These are phyloP conservation scores for Calyptommatus sinebrachiatus DNA, from an alignment of 2,113 vertebrate genomes.

Conservation along the genomic window DNA sequence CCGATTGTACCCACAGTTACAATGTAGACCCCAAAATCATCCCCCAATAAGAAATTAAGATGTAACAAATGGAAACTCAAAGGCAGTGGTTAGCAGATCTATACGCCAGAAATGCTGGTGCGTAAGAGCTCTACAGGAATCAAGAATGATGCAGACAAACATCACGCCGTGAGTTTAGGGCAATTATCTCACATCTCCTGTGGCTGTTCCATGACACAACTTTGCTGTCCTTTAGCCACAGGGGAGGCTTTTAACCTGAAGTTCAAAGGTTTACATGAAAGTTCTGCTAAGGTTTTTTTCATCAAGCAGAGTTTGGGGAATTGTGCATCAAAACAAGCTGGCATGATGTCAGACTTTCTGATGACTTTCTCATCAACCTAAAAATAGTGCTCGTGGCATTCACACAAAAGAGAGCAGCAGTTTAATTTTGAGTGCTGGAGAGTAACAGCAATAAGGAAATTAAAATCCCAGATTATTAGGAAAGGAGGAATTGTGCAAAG, in stretches of 20 bases:
- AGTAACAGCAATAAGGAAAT: not conserved
- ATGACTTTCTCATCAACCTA: not conserved
- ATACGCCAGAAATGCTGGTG: not conserved
- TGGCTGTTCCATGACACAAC: not conserved
- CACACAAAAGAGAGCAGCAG: not conserved
- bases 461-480: not conserved
- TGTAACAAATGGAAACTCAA: no score
- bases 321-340: not conserved
- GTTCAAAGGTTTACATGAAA: not conserved
- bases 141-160: conserved; percentile 18
- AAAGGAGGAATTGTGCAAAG: no score
- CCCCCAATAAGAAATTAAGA: no score
- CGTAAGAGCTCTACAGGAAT: conserved; percentile 32
- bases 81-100: conserved; percentile 12
- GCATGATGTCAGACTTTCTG: not conserved
- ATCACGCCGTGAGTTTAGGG: not conserved
- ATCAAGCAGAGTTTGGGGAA: not conserved
- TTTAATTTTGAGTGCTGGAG: not conserved
- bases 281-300: not conserved
- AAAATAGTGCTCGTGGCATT: not conserved
- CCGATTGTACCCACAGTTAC: no score
- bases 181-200: not conserved
- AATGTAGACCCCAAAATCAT: no score
- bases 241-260: not conserved
- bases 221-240: not conserved